A percentile compares a stretch with the other conserved stretches of the same genome.
These are phyloP conservation scores for Illadopsis cleaveri DNA, from an alignment of 2,113 vertebrate genomes.

Conservation along the genomic window DNA sequence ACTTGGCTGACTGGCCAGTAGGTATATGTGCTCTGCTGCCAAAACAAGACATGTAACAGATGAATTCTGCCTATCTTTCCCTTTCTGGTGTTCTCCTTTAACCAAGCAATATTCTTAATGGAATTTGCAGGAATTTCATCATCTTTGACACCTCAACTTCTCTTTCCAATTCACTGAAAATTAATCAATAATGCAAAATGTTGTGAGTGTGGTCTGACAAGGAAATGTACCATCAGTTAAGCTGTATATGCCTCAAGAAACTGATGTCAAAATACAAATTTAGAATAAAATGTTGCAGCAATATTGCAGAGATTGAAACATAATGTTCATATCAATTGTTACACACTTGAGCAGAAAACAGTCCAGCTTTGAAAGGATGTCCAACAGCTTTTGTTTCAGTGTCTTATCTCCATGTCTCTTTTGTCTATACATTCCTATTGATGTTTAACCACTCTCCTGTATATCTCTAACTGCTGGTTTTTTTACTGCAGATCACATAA, in stretches of 20 bases:
- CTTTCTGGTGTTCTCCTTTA: background rate
- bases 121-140: constrained; percentile 3
- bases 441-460: background rate
- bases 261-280: background rate
- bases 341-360: background rate
- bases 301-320: background rate
- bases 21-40: constrained; percentile 38
- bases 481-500: background rate
- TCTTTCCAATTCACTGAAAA: background rate
- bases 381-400: background rate
- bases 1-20: constrained; percentile 33
- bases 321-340: background rate
- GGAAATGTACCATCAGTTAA: background rate
- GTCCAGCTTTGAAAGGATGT: background rate
- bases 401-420: background rate
- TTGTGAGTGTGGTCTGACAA: background rate
- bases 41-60: constrained; percentile 51
- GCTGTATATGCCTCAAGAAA: background rate
- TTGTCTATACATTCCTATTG: background rate
- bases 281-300: background rate
- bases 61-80: constrained; percentile 37
- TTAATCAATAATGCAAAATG: background rate
- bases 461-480: background rate
- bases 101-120: background rate
- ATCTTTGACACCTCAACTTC: background rate